These are phyloP conservation scores for Sebastes schlegelii DNA, from an alignment of 2,113 vertebrate species.

Conservation along the genomic window DNA sequence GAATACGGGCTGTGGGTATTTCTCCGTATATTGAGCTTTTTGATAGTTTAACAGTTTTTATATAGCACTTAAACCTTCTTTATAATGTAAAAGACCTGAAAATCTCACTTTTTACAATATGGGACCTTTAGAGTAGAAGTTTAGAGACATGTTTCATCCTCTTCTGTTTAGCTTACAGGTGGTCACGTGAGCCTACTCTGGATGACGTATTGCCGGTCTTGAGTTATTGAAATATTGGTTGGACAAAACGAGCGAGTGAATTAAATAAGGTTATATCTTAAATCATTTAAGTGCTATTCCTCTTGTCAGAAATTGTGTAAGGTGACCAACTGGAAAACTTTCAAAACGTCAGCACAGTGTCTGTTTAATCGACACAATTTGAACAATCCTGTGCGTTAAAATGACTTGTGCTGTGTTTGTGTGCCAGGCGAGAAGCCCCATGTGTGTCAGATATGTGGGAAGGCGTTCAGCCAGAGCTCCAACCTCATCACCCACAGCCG, in stretches of 20 bases:
- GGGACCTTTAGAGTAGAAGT: no score
- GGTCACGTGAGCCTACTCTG: no score
- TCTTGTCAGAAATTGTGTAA: background rate
- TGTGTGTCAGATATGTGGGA: slow-evolving; percentile 83
- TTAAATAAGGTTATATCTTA: background rate
- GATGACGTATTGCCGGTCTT: background rate
- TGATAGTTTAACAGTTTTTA: no score
- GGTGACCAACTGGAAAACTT: background rate
- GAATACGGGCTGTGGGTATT: no score
- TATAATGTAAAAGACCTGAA: no score
- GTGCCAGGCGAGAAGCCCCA: slow-evolving; percentile 83
- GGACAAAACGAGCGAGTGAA: background rate
- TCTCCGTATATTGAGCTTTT: no score
- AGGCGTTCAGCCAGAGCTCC: slow-evolving; percentile 85
- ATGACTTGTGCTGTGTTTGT: slow-evolving; percentile 25
- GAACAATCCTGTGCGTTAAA: background rate
- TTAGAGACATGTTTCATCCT: no score
- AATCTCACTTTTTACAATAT: no score
- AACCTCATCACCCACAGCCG: slow-evolving; percentile 86
- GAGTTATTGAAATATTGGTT: background rate
- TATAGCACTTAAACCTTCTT: no score
- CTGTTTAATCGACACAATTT: background rate
- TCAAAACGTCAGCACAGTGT: background rate
- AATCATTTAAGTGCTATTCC: background rate
- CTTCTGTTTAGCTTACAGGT: no score